A percentile compares a stretch with the other conserved stretches of the same genome.
Evolutionary conservation across 2,888 invertebrate species (phyloP).

Genomic region (Marronus borbonicus): DNA sequence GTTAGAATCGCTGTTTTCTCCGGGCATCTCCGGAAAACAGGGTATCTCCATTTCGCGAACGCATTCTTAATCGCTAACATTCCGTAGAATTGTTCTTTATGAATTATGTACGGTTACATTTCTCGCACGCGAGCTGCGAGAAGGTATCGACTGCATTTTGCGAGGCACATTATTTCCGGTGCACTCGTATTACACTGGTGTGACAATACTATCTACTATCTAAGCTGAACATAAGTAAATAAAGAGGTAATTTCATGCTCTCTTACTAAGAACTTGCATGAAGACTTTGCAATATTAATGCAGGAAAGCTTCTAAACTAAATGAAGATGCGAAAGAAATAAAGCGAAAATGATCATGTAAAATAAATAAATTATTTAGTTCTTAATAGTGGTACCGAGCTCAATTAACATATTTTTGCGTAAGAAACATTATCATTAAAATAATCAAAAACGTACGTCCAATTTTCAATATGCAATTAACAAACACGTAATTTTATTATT

Average conservation of each 20-base stretch:
- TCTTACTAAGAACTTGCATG: background rate
- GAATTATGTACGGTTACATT: conserved; percentile 25
- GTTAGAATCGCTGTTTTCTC: background rate
- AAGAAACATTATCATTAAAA: no score
- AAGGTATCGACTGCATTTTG: background rate
- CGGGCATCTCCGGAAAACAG: conserved; percentile 22
- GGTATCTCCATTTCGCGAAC: conserved; percentile 33
- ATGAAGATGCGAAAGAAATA: no score
- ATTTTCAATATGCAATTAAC: no score
- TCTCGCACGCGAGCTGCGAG: background rate
- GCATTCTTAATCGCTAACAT: conserved; percentile 27
- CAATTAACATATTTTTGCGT: no score
- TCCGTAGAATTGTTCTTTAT: conserved; percentile 38
- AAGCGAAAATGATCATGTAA: no score
- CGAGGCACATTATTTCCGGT: background rate
- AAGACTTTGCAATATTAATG: background rate
- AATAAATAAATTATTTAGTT: no score
- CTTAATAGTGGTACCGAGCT: no score
- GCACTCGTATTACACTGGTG: background rate
- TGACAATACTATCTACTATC: background rate
- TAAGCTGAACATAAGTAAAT: conserved; percentile 10
- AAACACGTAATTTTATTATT: no score
- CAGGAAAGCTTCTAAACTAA: no score
- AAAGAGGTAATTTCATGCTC: conserved; percentile 5
- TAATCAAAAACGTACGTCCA: no score